Evolutionary conservation across 2,888 invertebrate species (phyloP).

Genomic region (Anagyrus pseudococci): DNA sequence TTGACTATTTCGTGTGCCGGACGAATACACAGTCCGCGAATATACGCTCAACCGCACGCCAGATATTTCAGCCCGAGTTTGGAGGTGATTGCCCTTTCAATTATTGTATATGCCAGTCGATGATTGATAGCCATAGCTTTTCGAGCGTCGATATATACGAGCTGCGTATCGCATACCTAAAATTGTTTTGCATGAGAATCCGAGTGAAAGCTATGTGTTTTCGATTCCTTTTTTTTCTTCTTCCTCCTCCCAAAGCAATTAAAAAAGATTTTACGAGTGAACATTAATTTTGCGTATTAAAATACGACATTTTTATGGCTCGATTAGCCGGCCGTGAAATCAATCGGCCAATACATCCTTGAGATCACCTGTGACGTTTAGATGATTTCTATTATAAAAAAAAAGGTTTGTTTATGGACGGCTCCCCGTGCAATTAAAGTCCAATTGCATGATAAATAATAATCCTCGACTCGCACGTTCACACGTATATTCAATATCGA

Average conservation of each 20-base stretch:
- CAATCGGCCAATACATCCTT: no score
- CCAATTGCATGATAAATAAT: no score
- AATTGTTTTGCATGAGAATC: slow-evolving; percentile 18
- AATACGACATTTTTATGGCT: not conserved
- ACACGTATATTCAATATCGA: no score
- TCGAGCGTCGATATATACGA: not conserved
- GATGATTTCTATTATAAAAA: no score
- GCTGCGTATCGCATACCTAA: not conserved
- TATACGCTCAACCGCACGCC: slow-evolving; percentile 43
- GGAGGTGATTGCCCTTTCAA: slow-evolving; percentile 18
- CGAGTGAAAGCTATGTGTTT: not conserved
- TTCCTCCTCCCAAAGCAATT: not conserved
- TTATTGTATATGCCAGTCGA: not conserved
- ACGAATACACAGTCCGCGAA: not conserved
- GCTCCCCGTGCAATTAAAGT: no score
- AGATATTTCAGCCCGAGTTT: not conserved
- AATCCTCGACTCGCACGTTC: no score
- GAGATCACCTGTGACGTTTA: no score
- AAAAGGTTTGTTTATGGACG: no score
- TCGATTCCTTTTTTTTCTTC: slow-evolving; percentile 9
- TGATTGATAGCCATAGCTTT: slow-evolving; percentile 12
- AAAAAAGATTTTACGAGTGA: not conserved
- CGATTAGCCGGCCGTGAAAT: no score
- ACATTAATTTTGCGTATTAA: no score
- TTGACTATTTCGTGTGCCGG: not conserved